Evolutionary conservation across 1,140 invertebrate species (phyloP).

Genomic region (Drosophila teissieri): DNA sequence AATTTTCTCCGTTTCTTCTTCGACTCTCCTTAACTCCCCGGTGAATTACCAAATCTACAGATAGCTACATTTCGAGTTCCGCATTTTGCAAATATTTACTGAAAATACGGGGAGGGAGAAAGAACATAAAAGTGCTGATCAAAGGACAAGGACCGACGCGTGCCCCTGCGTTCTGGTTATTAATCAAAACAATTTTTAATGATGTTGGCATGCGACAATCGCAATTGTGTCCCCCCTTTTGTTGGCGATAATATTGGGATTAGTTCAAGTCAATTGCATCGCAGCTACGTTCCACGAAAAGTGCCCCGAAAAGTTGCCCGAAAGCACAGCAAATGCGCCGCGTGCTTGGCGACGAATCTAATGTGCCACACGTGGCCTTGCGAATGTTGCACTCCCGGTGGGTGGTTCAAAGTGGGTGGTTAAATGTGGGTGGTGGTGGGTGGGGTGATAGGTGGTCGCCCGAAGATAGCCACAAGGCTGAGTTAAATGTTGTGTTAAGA

Average conservation of each 20-base stretch:
- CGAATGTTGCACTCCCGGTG: slow-evolving; percentile 53
- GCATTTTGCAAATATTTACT: slow-evolving; percentile 72
- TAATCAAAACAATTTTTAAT: slow-evolving; percentile 81
- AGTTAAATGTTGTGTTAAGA: slow-evolving; percentile 83
- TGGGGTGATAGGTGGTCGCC: slow-evolving; percentile 3
- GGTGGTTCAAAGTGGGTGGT: slow-evolving; percentile 46
- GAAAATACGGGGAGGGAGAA: slow-evolving; percentile 22
- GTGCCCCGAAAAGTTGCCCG: background rate
- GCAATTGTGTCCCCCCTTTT: slow-evolving; percentile 27
- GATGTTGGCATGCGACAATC: slow-evolving; percentile 69
- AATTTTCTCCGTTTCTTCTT: slow-evolving; percentile 18
- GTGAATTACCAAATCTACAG: slow-evolving; percentile 55
- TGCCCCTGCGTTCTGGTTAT: slow-evolving; percentile 64
- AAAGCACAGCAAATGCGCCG: slow-evolving; percentile 53
- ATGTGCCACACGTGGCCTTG: slow-evolving; percentile 76
- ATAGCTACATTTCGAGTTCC: slow-evolving; percentile 59
- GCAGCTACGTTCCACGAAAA: slow-evolving; percentile 28
- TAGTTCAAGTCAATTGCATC: slow-evolving; percentile 83
- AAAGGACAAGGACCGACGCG: slow-evolving; percentile 62
- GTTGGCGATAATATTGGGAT: slow-evolving; percentile 81
- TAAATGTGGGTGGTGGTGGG: slow-evolving; percentile 10
- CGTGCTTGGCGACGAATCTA: slow-evolving; percentile 76
- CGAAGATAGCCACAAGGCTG: slow-evolving; percentile 60
- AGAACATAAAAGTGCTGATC: slow-evolving; percentile 41
- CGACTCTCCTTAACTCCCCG: slow-evolving; percentile 7